Conservation (phyloP, 2,113 vertebrate species). For the Dasyurus viverrinus region DNA sequence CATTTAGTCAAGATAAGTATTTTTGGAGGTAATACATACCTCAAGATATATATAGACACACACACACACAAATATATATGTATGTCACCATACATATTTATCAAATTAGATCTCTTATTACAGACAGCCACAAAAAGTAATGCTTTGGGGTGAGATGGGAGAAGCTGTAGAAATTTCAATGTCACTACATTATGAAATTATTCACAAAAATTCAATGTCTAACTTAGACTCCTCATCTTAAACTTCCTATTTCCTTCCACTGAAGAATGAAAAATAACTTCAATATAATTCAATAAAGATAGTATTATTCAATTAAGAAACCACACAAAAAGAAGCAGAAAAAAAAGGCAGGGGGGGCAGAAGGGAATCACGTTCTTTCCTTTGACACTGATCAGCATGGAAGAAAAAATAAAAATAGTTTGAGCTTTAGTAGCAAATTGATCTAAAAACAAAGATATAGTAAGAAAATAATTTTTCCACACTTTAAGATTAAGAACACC, state of each 20-base stretch:
- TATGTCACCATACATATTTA: background rate
- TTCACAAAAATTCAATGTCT: conserved; percentile 9
- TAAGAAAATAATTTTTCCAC: conserved; percentile 23
- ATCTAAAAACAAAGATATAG: conserved; percentile 44
- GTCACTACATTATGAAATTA: background rate
- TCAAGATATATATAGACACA: background rate
- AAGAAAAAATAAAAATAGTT: conserved; percentile 1
- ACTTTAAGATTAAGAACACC: conserved; percentile 1
- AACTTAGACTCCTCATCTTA: background rate
- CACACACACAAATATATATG: too few relatives aligned
- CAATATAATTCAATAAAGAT: background rate
- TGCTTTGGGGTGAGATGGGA: background rate
- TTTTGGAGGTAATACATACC: background rate
- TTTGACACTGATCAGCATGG: background rate
- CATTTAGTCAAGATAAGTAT: conserved; percentile 51
- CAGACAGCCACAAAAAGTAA: background rate
- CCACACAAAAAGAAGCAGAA: background rate
- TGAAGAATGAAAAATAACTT: conserved; percentile 11
- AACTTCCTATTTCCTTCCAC: conserved; percentile 7
- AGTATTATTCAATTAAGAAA: conserved; percentile 31
- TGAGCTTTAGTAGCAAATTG: conserved; percentile 23
- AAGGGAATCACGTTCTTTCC: background rate
- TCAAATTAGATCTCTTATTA: background rate
- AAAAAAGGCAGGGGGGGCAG: background rate
- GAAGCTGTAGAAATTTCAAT: background rate